These are phyloP conservation scores for Subanguina moxae DNA, from an alignment of 1,140 invertebrate species.

Conservation along the genomic window DNA sequence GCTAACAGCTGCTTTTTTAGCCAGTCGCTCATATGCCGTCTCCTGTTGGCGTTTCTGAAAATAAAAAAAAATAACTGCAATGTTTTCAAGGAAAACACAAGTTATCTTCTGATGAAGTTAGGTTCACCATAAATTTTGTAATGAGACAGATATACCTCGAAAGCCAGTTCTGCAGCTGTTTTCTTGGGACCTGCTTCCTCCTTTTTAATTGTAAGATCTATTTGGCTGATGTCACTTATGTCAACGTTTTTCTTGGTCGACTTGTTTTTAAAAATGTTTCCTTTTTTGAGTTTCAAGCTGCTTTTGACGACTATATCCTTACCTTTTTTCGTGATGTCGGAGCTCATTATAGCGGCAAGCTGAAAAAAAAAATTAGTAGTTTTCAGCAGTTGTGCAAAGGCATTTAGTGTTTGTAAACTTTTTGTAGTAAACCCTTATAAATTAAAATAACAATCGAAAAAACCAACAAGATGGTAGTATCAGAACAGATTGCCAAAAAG, in stretches of 20 bases:
- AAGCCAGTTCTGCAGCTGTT: slow-evolving; percentile 55
- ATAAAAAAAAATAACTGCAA: no score
- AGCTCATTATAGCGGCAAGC: no score
- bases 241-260: slow-evolving; percentile 43
- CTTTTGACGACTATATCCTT: slow-evolving; percentile 44
- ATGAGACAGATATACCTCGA: slow-evolving; percentile 40
- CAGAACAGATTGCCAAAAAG: no score
- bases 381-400: no score
- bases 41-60: slow-evolving; percentile 25
- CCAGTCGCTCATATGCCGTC: slow-evolving; percentile 48
- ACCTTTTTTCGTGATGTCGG: not conserved
- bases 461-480: no score
- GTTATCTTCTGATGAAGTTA: no score
- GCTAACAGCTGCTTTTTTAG: slow-evolving; percentile 53
- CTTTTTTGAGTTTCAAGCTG: slow-evolving; percentile 56
- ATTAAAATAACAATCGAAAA: no score
- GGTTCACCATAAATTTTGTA: no score
- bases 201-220: slow-evolving; percentile 58
- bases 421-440: no score
- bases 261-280: slow-evolving; percentile 49
- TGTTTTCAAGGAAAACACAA: no score
- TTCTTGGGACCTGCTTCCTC: slow-evolving; percentile 40
- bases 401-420: no score
- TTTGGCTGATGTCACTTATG: slow-evolving; percentile 45
- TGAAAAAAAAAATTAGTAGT: no score